Evolutionary conservation across 2,888 invertebrate species (phyloP).

Genomic region (Yponomeuta evonymella): DNA sequence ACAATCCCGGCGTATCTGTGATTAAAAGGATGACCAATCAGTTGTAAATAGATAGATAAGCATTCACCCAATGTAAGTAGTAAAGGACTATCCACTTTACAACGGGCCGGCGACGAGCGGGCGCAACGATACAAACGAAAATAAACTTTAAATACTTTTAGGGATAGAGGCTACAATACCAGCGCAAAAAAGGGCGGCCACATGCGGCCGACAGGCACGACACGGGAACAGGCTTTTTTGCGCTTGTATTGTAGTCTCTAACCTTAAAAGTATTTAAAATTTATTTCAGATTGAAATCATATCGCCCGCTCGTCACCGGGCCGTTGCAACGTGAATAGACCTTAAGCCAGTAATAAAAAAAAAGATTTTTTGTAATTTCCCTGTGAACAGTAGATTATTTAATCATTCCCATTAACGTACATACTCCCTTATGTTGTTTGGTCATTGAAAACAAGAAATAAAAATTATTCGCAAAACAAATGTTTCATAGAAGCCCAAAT

Average conservation of each 20-base stretch:
- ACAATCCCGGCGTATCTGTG: background rate
- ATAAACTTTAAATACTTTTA: no score
- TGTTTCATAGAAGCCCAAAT: background rate
- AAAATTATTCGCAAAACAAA: background rate
- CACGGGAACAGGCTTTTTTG: no score
- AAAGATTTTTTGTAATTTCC: background rate
- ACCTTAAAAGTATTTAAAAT: no score
- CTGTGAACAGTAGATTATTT: constrained; percentile 12
- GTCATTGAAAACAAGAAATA: constrained; percentile 10
- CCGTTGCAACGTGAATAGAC: no score
- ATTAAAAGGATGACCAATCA: background rate
- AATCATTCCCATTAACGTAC: constrained; percentile 4
- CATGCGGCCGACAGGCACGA: no score
- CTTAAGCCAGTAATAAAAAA: constrained; percentile 9
- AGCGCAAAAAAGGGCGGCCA: no score
- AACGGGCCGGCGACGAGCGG: no score
- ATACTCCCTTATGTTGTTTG: constrained; percentile 15
- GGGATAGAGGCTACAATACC: no score
- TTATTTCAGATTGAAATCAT: no score
- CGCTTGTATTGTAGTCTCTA: no score
- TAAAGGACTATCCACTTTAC: background rate
- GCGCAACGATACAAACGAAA: no score
- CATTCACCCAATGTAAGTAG: background rate
- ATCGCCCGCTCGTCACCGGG: no score
- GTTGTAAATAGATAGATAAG: background rate